phyloP scores from a whole-genome alignment of 2,888 invertebrate genomes.

The Drosophila subsilvestris region DNA sequence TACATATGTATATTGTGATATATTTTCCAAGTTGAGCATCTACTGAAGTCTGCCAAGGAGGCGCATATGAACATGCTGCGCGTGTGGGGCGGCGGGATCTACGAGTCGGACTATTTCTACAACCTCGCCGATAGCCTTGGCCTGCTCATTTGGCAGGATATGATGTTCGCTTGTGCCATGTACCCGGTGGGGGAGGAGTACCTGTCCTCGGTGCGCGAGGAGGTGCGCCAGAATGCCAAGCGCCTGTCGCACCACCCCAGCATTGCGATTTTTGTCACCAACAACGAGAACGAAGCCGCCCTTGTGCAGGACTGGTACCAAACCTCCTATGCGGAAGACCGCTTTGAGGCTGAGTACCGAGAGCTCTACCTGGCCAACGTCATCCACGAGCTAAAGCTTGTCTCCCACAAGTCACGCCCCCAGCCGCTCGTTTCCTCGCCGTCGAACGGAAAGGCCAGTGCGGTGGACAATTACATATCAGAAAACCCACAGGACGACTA shows the following conservation, averaged over 20 bases:
- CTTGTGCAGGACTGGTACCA: constrained; percentile 91
- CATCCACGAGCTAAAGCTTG: constrained; percentile 86
- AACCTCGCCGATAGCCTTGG: constrained; percentile 93
- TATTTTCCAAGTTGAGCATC: constrained; percentile 85
- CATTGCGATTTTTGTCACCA: constrained; percentile 95
- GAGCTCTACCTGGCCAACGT: constrained; percentile 93
- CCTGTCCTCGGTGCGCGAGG: constrained; percentile 89
- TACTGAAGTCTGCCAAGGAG: constrained; percentile 89
- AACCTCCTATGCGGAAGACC: constrained; percentile 85
- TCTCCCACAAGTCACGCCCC: constrained; percentile 77
- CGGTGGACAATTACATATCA: constrained; percentile 91
- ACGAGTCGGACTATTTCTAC: constrained; percentile 96
- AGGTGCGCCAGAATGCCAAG: constrained; percentile 92
- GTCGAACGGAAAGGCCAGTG: constrained; percentile 90
- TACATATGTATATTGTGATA: background rate
- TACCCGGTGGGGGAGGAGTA: constrained; percentile 92
- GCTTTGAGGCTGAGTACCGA: constrained; percentile 91
- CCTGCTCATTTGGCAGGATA: constrained; percentile 98
- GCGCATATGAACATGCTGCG: constrained; percentile 96
- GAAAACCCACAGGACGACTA: constrained; percentile 90
- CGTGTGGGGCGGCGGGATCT: constrained; percentile 99
- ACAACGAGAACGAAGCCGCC: constrained; percentile 98
- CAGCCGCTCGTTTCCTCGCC: constrained; percentile 93
- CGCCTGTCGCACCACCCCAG: constrained; percentile 94
- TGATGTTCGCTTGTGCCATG: constrained; percentile 98